These are phyloP conservation scores for Cyclura pinguis DNA, from an alignment of 2,797 vertebrate species.

Conservation along the genomic window DNA sequence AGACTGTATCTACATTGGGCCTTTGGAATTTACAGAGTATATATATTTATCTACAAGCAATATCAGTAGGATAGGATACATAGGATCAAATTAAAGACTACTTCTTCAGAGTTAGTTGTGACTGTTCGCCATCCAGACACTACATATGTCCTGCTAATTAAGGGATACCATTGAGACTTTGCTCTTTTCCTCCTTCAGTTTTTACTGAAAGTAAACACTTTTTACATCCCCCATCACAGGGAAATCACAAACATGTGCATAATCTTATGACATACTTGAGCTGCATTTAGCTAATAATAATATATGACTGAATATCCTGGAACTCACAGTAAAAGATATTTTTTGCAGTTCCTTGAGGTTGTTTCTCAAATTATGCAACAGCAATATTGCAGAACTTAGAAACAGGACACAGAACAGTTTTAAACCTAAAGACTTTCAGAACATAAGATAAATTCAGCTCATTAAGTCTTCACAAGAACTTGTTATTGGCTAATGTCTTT, in stretches of 20 bases:
- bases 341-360: background rate
- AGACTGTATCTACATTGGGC: background rate
- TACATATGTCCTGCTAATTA: background rate
- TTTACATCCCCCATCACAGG: background rate
- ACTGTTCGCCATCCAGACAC: background rate
- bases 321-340: background rate
- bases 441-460: background rate
- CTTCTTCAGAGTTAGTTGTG: background rate
- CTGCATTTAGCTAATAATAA: background rate
- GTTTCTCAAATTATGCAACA: background rate
- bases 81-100: background rate
- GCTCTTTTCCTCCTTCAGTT: background rate
- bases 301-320: background rate
- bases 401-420: background rate
- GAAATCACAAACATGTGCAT: slow-evolving; percentile 2
- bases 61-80: background rate
- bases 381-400: background rate
- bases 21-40: too few relatives aligned
- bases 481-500: background rate
- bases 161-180: background rate
- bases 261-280: background rate
- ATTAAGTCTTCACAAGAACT: background rate
- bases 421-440: background rate
- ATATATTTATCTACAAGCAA: background rate
- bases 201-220: background rate